These are phyloP conservation scores for Gadus macrocephalus DNA, from an alignment of 2,113 vertebrate species.

Conservation along the genomic window DNA sequence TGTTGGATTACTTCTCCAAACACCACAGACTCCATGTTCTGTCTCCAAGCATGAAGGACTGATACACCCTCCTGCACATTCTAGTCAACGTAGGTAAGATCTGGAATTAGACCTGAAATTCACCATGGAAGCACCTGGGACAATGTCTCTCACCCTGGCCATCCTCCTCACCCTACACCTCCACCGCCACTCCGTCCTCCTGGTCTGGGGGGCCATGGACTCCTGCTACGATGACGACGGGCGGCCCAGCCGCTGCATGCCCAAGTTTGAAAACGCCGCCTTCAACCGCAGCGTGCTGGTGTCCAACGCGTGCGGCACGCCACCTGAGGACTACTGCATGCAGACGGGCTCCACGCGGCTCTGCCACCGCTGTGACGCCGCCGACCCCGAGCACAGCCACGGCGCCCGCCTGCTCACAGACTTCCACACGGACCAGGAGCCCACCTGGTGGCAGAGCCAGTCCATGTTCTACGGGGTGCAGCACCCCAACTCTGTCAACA, in stretches of 20 bases:
- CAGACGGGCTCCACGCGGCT: constrained; percentile 78
- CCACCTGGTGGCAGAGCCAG: constrained; percentile 97
- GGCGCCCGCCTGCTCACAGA: constrained; percentile 83
- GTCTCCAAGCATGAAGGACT: constrained; percentile 4
- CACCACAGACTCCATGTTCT: too few species aligned
- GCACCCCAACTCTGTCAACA: constrained; percentile 84
- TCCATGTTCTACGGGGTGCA: constrained; percentile 90
- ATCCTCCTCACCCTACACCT: constrained; percentile 40
- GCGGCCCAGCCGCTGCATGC: constrained; percentile 78
- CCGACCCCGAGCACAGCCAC: constrained; percentile 72
- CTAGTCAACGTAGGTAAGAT: too few species aligned
- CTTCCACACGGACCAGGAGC: constrained; percentile 87
- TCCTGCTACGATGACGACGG: constrained; percentile 74
- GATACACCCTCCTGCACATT: too few species aligned
- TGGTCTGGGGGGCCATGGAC: constrained; percentile 64
- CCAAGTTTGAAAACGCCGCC: constrained; percentile 85
- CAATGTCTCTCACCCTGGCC: constrained; percentile 42
- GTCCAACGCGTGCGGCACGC: constrained; percentile 81
- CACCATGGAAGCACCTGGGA: constrained; percentile 61
- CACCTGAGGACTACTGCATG: constrained; percentile 87
- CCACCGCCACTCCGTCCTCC: constrained; percentile 15
- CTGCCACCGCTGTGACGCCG: constrained; percentile 80
- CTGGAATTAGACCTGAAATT: constrained; percentile 16
- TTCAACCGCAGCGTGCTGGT: constrained; percentile 73
- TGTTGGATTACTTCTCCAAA: too few species aligned